Evolutionary conservation across 1,140 invertebrate species (phyloP).

Genomic region (Microplitis demolitor): DNA sequence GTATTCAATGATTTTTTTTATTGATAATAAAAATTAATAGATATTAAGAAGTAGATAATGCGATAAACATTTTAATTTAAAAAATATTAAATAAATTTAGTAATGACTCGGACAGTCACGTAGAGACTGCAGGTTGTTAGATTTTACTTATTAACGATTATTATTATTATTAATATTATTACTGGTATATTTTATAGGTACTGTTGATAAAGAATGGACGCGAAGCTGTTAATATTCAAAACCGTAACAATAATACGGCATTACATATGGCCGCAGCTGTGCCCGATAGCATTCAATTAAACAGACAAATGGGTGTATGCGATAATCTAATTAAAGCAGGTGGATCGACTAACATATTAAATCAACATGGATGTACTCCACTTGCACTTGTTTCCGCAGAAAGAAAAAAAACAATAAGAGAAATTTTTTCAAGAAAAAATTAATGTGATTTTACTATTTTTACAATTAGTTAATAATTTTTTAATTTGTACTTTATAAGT

Average conservation of each 20-base stretch:
- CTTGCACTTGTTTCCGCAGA: conserved; percentile 34
- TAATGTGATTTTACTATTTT: background rate
- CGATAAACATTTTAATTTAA: no score
- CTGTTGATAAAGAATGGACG: conserved; percentile 32
- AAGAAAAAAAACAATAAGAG: conserved; percentile 35
- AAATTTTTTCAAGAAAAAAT: conserved; percentile 34
- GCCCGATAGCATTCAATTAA: conserved; percentile 29
- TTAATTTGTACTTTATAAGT: background rate
- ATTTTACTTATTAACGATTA: background rate
- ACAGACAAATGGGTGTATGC: conserved; percentile 41
- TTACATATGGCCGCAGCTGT: conserved; percentile 38
- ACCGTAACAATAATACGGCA: conserved; percentile 43
- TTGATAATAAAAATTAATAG: no score
- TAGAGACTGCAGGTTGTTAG: background rate
- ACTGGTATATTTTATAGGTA: conserved; percentile 23
- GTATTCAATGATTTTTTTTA: no score
- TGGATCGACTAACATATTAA: conserved; percentile 32
- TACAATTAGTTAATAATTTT: no score
- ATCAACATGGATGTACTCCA: conserved; percentile 39
- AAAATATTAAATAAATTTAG: no score
- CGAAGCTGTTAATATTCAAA: conserved; percentile 38
- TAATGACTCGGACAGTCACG: background rate
- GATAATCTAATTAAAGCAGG: conserved; percentile 38
- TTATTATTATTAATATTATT: no score
- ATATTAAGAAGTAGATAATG: no score